Percentiles rank a stretch among this genome's conserved stretches.
Conservation (phyloP, 92 coral and sea anemone species). For the Ricordea florida region DNA sequence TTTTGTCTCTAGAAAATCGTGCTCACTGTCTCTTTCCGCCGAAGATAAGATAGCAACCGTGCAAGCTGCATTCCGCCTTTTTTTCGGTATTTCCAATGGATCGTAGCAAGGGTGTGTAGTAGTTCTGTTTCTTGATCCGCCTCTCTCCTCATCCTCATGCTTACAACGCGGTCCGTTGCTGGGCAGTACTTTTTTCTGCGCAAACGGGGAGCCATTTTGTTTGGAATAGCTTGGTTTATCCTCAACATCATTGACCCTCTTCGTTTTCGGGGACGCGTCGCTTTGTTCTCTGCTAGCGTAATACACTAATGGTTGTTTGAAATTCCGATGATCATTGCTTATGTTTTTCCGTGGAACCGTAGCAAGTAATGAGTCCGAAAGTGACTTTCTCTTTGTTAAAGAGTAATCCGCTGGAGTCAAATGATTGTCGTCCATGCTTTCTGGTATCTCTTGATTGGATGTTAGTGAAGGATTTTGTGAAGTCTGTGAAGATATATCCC, state of each 20-base stretch:
- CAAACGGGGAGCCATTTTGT: conserved; percentile 20
- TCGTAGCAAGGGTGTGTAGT: conserved; percentile 44
- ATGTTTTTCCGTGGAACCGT: conserved; percentile 13
- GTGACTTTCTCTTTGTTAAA: conserved; percentile 12
- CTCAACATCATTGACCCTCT: not conserved
- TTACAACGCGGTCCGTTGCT: conserved; percentile 23
- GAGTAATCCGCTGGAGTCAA: not conserved
- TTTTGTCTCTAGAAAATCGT: conserved; percentile 70
- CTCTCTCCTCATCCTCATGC: conserved; percentile 11
- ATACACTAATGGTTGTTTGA: not conserved
- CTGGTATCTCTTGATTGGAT: not conserved
- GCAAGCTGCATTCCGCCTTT: conserved; percentile 23
- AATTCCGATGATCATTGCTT: not conserved
- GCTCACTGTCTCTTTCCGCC: conserved; percentile 22
- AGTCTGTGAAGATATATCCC: not conserved
- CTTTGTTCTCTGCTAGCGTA: not conserved
- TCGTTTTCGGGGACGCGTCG: not conserved
- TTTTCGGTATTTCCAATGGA: conserved; percentile 14
- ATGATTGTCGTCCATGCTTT: not conserved
- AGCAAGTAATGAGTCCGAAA: conserved; percentile 25
- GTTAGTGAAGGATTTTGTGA: conserved; percentile 4
- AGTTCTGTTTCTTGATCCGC: conserved; percentile 7
- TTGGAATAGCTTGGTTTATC: not conserved
- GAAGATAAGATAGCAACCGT: conserved; percentile 19
- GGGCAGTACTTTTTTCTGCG: not conserved